Evolutionary conservation across 92 coral and sea anemone genomes (phyloP).

Genomic region (Zoanthus gigantus): DNA sequence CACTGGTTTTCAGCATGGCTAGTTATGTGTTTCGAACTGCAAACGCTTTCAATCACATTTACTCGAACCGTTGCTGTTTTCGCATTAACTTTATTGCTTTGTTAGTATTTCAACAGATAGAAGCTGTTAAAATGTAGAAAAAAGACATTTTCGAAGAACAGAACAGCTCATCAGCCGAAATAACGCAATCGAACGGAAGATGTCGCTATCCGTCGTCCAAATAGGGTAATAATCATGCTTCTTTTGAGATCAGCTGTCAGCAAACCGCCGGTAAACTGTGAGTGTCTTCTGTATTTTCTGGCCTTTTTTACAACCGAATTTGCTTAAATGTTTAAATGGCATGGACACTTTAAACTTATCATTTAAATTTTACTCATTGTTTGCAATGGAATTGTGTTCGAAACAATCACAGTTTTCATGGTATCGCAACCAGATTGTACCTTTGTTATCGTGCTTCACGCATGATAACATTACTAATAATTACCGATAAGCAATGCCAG

Average conservation of each 20-base stretch:
- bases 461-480: constrained; percentile 21
- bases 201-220: constrained; percentile 9
- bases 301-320: not conserved
- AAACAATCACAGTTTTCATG: constrained; percentile 47
- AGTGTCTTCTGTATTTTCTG: not conserved
- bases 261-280: constrained; percentile 40
- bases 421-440: constrained; percentile 19
- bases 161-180: not conserved
- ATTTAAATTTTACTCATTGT: not conserved
- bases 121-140: not conserved
- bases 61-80: not conserved
- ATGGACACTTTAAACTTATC: not conserved
- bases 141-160: constrained; percentile 26
- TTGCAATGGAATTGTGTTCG: not conserved
- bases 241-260: constrained; percentile 36
- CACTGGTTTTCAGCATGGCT: constrained; percentile 36
- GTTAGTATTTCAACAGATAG: constrained; percentile 1
- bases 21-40: constrained; percentile 29
- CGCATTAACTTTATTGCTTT: not conserved
- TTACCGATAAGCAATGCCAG: not conserved
- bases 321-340: not conserved
- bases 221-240: constrained; percentile 37
- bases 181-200: constrained; percentile 33
- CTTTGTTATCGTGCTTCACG: constrained; percentile 27
- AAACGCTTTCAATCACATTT: not conserved